These are phyloP conservation scores for Leistus spinibarbis DNA, from an alignment of 2,888 invertebrate species.

Conservation along the genomic window DNA sequence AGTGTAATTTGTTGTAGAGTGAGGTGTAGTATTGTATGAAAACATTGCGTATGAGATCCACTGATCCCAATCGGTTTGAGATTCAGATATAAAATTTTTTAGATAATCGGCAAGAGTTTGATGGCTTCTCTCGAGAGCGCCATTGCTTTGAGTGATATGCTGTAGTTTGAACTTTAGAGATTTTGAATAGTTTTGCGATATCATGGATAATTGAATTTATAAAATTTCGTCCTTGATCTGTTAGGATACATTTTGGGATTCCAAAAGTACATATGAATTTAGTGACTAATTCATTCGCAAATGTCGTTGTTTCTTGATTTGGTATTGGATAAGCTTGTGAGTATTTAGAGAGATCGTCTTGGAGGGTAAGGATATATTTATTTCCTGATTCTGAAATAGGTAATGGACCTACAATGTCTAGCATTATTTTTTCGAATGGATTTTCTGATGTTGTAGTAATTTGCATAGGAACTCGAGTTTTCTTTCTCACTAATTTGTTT, in stretches of 20 bases:
- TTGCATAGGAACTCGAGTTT: constrained; percentile 44
- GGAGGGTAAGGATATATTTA: constrained; percentile 50
- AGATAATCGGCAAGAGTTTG: constrained; percentile 46
- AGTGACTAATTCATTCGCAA: constrained; percentile 45
- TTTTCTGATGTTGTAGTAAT: constrained; percentile 45
- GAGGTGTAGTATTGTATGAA: constrained; percentile 44
- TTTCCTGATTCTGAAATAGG: constrained; percentile 47
- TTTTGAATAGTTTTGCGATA: constrained; percentile 44
- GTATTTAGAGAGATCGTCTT: constrained; percentile 52
- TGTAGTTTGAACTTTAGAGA: constrained; percentile 35
- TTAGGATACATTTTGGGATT: constrained; percentile 27
- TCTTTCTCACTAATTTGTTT: constrained; percentile 42
- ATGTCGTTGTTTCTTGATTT: constrained; percentile 49
- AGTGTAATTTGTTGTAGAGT: constrained; percentile 43
- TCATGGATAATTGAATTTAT: too few relatives aligned
- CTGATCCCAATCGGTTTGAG: constrained; percentile 48
- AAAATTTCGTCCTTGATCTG: constrained; percentile 28
- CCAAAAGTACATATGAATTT: constrained; percentile 44
- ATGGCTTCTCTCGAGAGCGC: constrained; percentile 16
- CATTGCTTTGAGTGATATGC: constrained; percentile 20
- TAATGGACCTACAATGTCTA: constrained; percentile 51
- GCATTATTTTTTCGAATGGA: constrained; percentile 46
- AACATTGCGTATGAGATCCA: constrained; percentile 46
- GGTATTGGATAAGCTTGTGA: constrained; percentile 47
- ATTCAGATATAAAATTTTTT: constrained; percentile 44